Percentiles rank a stretch among this genome's conserved stretches.
Evolutionary conservation across 2,888 invertebrate genomes (phyloP).

Genomic region (Caradrina kadenii): DNA sequence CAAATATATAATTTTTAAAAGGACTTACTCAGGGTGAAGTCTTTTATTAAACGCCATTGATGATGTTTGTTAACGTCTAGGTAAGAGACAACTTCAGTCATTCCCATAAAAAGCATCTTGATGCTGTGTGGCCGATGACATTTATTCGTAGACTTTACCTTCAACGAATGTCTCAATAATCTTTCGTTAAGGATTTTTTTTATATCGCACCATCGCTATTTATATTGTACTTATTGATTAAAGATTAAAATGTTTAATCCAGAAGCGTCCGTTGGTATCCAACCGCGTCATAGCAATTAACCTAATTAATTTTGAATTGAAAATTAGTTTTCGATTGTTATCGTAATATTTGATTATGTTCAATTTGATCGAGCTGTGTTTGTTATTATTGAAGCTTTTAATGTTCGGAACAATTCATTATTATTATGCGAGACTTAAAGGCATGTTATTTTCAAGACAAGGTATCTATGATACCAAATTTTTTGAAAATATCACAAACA

Average conservation of each 20-base stretch:
- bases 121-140: background rate
- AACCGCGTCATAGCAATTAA: slow-evolving; percentile 42
- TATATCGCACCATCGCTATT: slow-evolving; percentile 18
- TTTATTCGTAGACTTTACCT: background rate
- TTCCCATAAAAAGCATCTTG: too few relatives aligned
- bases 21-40: background rate
- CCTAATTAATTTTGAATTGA: slow-evolving; percentile 44
- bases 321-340: slow-evolving; percentile 45
- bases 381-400: slow-evolving; percentile 15
- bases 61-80: background rate
- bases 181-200: background rate
- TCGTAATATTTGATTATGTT: slow-evolving; percentile 41
- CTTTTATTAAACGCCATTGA: background rate
- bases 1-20: background rate
- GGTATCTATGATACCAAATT: background rate
- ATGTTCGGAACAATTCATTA: slow-evolving; percentile 9
- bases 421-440: background rate
- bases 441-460: background rate
- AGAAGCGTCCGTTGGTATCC: slow-evolving; percentile 23
- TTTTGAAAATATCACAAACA: background rate
- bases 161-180: background rate
- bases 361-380: slow-evolving; percentile 25
- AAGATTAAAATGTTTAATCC: slow-evolving; percentile 45
- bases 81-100: background rate
- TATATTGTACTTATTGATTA: slow-evolving; percentile 32